Evolutionary conservation across 2,113 vertebrate species (phyloP), one percentile per base, ranked within the genome.

Genomic region (Antigone vipio): DNA sequence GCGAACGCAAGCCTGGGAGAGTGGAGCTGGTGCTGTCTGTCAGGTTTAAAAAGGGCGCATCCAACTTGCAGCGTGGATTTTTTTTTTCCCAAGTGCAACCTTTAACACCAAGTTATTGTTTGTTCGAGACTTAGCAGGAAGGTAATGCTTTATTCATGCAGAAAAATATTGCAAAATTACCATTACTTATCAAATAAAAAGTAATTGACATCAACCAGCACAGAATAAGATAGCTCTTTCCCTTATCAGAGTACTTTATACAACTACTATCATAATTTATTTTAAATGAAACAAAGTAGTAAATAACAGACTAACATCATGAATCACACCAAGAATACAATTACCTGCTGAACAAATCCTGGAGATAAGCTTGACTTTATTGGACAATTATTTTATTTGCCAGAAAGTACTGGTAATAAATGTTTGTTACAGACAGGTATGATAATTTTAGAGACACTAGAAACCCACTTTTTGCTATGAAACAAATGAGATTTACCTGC

Each of bases 371-470:
- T 58, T 69, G 7, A 14, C 1, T 71, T 89, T 95, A 38, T 55
- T 30, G 44, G 38, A 67, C 38, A 96, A 18, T 4, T 69, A 2
- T 19, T 59, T 68, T 34, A 72, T 66, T 93, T 85, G 20, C 40
- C 73, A 38, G 16, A 85, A 88, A 79, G 34, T 60, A 38, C 19
- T 56, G 9, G 15, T 50, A 76, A 83, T 58, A 93, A 85, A 73
- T 0, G 0, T 56, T 64, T 35, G 11, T 30, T 63, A 72, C 6
- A 68, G 47, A 58, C 14, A 72, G 22, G 32, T 67, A 62, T 10
- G 21, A 74, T 24, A 47, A 93, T 68, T 64, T 64, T 68, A 78
- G 14, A 78, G 14, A 56, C 6, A 11, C 29, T 64, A 64, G 5
- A 72, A 71, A 55, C 4, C 2, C 11, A 13, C 15, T 50, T 75